Conservation (phyloP, 2,797 vertebrate genomes). For the Siniperca undulata region DNA sequence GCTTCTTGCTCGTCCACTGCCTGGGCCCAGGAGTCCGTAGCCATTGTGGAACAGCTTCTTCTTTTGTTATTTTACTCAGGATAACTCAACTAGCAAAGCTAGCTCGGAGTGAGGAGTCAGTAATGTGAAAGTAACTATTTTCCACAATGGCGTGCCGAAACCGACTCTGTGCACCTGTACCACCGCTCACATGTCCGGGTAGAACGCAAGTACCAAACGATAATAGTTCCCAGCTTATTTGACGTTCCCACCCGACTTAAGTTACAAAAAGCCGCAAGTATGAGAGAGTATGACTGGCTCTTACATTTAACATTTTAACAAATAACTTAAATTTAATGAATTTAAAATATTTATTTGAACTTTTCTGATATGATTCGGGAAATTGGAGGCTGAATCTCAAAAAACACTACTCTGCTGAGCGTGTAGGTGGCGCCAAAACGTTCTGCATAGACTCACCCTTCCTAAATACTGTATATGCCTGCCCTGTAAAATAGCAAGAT, state of each 20-base stretch:
- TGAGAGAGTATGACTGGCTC: accelerated
- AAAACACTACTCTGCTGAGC: background rate
- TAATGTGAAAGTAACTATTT: slow-evolving; percentile 57
- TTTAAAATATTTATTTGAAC: accelerated
- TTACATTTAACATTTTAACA: background rate
- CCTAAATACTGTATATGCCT: background rate
- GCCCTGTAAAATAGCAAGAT: background rate
- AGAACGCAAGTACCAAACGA: background rate
- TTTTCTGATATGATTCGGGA: background rate
- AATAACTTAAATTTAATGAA: no score
- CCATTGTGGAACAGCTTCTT: slow-evolving; percentile 82
- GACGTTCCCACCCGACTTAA: background rate
- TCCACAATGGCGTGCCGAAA: slow-evolving; percentile 82
- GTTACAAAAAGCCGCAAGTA: background rate
- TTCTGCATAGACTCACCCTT: background rate
- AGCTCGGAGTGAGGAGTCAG: slow-evolving; percentile 1
- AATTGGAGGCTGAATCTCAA: background rate
- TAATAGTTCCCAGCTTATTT: slow-evolving; percentile 39
- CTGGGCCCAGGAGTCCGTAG: slow-evolving; percentile 95
- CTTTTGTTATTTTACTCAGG: slow-evolving; percentile 1
- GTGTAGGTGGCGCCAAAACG: slow-evolving; percentile 58
- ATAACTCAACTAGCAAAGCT: background rate
- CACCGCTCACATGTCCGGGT: slow-evolving; percentile 58
- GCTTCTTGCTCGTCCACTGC: slow-evolving; percentile 96
- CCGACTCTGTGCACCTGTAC: slow-evolving; percentile 44